Evolutionary conservation across 2,113 vertebrate genomes (phyloP).

Genomic region (Pedionomus torquatus): DNA sequence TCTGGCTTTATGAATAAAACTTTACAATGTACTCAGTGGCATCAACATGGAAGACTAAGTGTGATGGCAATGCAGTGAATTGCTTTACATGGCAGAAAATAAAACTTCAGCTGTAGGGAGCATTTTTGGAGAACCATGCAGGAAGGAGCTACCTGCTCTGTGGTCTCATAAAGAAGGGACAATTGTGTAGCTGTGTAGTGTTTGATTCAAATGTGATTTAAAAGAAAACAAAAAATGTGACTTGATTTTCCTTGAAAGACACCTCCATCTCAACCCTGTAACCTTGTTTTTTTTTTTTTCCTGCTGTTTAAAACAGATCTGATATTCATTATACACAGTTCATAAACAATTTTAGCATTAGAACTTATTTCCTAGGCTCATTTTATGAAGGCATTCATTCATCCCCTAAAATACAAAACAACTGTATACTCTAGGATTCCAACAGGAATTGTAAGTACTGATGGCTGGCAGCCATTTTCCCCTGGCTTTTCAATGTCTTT

Average conservation of each 20-base stretch:
- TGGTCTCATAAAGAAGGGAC: background rate
- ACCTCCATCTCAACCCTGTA: background rate
- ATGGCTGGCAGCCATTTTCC: background rate
- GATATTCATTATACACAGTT: background rate
- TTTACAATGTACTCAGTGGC: background rate
- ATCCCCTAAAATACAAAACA: background rate
- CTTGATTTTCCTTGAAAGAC: background rate
- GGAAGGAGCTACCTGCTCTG: background rate
- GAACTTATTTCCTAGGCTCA: background rate
- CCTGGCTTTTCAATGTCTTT: background rate
- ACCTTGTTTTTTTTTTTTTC: background rate
- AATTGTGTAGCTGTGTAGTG: background rate
- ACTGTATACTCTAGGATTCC: background rate
- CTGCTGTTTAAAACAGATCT: background rate
- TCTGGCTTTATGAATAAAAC: background rate
- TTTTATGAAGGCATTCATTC: background rate
- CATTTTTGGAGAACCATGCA: background rate
- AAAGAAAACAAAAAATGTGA: background rate
- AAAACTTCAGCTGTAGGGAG: background rate
- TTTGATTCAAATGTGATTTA: background rate
- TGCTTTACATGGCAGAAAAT: background rate
- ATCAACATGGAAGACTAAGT: background rate
- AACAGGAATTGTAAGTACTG: constrained; percentile 8
- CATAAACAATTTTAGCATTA: background rate
- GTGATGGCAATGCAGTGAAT: background rate